These are phyloP conservation scores for Megalopta genalis DNA, from an alignment of 1,140 invertebrate genomes.

Conservation along the genomic window DNA sequence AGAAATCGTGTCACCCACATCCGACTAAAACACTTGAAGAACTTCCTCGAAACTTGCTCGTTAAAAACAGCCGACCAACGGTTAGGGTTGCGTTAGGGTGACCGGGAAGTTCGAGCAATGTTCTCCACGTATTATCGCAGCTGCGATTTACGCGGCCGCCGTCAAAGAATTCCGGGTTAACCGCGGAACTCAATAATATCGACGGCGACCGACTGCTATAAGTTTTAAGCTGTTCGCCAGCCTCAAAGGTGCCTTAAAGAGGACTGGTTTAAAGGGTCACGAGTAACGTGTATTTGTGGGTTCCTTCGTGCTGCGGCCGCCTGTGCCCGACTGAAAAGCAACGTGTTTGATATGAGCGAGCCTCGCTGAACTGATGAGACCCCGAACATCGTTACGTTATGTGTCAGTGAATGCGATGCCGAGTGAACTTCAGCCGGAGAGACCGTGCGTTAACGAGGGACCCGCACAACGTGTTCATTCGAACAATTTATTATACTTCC, in stretches of 20 bases:
- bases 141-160: background rate
- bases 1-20: too few relatives aligned
- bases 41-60: conserved; percentile 2
- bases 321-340: background rate
- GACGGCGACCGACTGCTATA: background rate
- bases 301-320: background rate
- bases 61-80: background rate
- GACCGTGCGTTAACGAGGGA: background rate
- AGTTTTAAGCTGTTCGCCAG: conserved; percentile 18
- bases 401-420: background rate
- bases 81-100: background rate
- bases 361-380: conserved; percentile 24
- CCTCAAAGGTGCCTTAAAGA: conserved; percentile 27
- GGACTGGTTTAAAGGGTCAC: conserved; percentile 25
- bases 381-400: background rate
- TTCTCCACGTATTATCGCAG: background rate
- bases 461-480: background rate
- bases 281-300: background rate
- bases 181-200: conserved; percentile 31
- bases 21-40: too few relatives aligned
- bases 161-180: conserved; percentile 24
- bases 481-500: background rate
- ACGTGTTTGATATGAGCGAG: background rate
- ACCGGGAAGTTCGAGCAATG: background rate
- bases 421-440: background rate